phyloP scores from a whole-genome alignment of 2,888 invertebrate genomes.

The Bembecia ichneumoniformis region DNA sequence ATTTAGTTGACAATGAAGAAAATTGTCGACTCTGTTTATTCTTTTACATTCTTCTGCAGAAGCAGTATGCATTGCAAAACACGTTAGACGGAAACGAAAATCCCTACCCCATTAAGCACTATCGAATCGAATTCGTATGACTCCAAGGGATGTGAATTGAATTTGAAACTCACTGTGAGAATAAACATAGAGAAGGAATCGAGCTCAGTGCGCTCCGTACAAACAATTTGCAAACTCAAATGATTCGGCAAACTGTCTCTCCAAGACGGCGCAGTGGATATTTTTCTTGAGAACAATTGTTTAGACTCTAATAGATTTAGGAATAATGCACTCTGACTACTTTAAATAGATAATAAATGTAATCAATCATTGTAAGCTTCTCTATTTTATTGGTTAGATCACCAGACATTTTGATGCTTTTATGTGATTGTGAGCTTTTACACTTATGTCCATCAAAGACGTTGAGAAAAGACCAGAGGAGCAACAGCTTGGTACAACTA shows the following conservation, averaged over 20 bases:
- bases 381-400: too few species aligned
- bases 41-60: neutral
- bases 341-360: too few species aligned
- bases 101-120: neutral
- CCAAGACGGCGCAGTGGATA: slow-evolving; percentile 2
- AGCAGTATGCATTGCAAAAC: neutral
- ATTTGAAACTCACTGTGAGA: slow-evolving; percentile 15
- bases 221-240: slow-evolving; percentile 22
- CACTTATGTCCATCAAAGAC: too few species aligned
- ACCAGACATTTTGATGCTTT: too few species aligned
- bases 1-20: too few species aligned
- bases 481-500: too few species aligned
- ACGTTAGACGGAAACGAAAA: neutral
- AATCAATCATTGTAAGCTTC: too few species aligned
- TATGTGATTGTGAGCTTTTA: too few species aligned
- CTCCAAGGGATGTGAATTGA: slow-evolving; percentile 12
- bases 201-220: slow-evolving; percentile 11
- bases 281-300: slow-evolving; percentile 2
- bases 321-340: too few species aligned
- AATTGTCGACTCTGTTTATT: neutral
- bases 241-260: slow-evolving; percentile 18
- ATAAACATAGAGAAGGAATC: slow-evolving; percentile 10
- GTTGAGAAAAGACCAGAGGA: too few species aligned
- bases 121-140: neutral
- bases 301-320: neutral